Evolutionary conservation across 2,113 vertebrate species (phyloP).

Genomic region (Sminthopsis crassicaudata): DNA sequence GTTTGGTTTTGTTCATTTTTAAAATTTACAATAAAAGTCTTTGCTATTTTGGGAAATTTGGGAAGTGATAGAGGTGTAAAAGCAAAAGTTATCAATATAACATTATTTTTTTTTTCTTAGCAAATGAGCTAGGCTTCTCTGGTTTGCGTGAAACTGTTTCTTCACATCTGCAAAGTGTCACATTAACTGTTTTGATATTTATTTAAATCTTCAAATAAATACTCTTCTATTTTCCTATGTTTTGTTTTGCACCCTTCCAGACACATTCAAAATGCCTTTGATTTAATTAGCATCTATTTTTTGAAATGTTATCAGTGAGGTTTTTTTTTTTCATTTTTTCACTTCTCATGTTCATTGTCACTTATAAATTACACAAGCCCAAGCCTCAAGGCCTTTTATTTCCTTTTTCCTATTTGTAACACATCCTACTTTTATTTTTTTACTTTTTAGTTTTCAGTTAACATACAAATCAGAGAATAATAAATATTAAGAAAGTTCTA

Average conservation of each 20-base stretch:
- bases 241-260: conserved; percentile 24
- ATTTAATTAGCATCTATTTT: background rate
- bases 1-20: background rate
- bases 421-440: background rate
- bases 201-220: background rate
- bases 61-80: background rate
- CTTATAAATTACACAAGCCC: conserved; percentile 4
- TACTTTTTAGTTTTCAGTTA: conserved; percentile 6
- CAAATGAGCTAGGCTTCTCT: background rate
- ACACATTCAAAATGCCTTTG: background rate
- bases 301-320: background rate
- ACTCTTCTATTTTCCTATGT: background rate
- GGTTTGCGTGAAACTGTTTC: background rate
- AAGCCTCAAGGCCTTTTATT: background rate
- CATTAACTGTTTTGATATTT: background rate
- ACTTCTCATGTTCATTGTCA: background rate
- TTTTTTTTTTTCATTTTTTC: conserved; percentile 8
- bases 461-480: background rate
- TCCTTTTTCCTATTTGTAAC: background rate
- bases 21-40: background rate
- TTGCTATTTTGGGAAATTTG: background rate
- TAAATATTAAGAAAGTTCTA: background rate
- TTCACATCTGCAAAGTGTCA: conserved; percentile 33
- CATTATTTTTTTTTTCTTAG: background rate
- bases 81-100: background rate